Percentiles rank a stretch among this genome's conserved stretches.
Conservation (phyloP, 2,797 vertebrate genomes). For the Nyctalus aviator region DNA sequence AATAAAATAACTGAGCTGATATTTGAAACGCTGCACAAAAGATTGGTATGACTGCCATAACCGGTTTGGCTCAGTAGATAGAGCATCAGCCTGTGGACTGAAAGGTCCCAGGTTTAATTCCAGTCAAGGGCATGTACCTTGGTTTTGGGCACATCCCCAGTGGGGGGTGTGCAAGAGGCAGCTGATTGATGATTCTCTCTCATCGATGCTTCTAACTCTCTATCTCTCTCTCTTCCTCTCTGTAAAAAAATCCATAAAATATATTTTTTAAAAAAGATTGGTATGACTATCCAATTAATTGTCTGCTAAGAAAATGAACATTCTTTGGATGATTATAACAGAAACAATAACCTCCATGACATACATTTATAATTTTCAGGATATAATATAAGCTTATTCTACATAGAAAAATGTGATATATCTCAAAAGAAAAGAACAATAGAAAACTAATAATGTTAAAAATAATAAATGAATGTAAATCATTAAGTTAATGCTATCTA, state of each 20-base stretch:
- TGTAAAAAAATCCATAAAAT: too few species aligned
- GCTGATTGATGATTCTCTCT: too few species aligned
- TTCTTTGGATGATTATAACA: neutral
- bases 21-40: neutral
- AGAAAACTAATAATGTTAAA: neutral
- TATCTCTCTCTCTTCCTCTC: too few species aligned
- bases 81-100: too few species aligned
- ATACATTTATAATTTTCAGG: neutral
- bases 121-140: too few species aligned
- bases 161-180: too few species aligned
- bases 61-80: too few species aligned
- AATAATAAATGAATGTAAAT: conserved; percentile 24
- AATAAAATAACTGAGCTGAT: neutral
- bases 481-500: neutral
- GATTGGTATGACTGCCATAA: neutral
- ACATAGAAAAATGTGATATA: neutral
- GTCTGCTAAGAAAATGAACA: neutral
- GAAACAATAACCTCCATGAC: neutral
- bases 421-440: neutral
- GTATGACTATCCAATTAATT: neutral
- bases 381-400: neutral
- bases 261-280: neutral
- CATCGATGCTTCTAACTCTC: too few species aligned
- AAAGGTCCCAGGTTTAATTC: too few species aligned
- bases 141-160: too few species aligned